A percentile compares a stretch with the other conserved stretches of the same genome.
Conservation (phyloP, 2,113 vertebrate genomes). For the Oncorhynchus tshawytscha region DNA sequence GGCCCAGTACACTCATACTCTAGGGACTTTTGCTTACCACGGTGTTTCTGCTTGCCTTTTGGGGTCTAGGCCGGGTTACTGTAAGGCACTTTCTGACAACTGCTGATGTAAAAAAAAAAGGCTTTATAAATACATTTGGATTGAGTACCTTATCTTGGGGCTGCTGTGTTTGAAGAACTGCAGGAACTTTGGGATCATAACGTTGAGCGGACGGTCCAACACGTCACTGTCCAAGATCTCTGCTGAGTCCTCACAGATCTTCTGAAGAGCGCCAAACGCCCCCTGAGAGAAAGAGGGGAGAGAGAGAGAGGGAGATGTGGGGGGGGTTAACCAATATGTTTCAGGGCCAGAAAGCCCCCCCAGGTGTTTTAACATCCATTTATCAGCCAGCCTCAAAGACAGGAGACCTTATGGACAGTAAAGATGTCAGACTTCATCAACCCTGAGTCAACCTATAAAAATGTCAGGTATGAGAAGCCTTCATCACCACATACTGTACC, state of each 20-base stretch:
- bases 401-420: too few relatives aligned
- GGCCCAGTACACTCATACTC: too few relatives aligned
- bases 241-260: conserved; percentile 97
- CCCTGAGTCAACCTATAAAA: too few relatives aligned
- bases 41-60: too few relatives aligned
- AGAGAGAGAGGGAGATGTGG: neutral
- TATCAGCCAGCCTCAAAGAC: too few relatives aligned
- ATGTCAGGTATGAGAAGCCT: too few relatives aligned
- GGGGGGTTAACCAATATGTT: neutral
- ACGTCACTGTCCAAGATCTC: conserved; percentile 97
- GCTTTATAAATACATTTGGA: neutral
- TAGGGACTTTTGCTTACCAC: too few relatives aligned
- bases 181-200: conserved; percentile 98
- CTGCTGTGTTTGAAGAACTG: conserved; percentile 98
- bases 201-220: conserved; percentile 92
- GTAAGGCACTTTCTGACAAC: neutral
- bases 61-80: too few relatives aligned
- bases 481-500: too few relatives aligned
- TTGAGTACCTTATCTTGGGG: conserved; percentile 86
- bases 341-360: too few relatives aligned
- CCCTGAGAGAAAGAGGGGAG: conserved; percentile 71
- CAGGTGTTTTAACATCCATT: too few relatives aligned
- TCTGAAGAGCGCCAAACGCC: conserved; percentile 95
- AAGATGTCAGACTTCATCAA: too few relatives aligned
- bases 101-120: neutral